Evolutionary conservation across 2,113 vertebrate species (phyloP).

Genomic region (Sebastes fasciatus): DNA sequence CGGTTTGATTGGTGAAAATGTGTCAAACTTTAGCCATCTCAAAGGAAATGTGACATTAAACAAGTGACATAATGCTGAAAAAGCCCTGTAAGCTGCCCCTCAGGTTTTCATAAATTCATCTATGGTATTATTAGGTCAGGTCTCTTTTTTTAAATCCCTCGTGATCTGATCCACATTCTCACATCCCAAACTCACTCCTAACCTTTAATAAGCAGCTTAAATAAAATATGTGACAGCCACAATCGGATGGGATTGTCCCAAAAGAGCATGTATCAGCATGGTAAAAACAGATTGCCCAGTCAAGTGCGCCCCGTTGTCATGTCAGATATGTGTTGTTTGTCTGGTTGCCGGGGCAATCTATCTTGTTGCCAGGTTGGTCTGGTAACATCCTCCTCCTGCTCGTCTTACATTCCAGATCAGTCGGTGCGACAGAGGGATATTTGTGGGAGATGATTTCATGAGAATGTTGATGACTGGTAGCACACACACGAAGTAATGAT

Average conservation of each 20-base stretch:
- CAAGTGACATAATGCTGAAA: background rate
- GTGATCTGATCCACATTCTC: background rate
- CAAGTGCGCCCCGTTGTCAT: background rate
- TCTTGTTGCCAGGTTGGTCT: slow-evolving; percentile 8
- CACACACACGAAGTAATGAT: background rate
- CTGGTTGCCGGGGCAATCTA: background rate
- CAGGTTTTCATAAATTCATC: background rate
- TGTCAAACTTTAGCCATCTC: background rate
- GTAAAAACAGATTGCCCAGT: background rate
- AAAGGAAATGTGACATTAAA: background rate
- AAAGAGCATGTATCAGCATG: background rate
- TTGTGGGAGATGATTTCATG: slow-evolving; percentile 20
- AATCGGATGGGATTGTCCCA: background rate
- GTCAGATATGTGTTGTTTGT: slow-evolving; percentile 24
- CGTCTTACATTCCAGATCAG: slow-evolving; percentile 6
- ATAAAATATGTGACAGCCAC: background rate
- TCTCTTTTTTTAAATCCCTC: background rate
- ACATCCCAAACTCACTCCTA: background rate
- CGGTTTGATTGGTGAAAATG: background rate
- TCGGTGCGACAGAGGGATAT: background rate
- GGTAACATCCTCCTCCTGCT: background rate
- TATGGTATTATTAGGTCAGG: background rate
- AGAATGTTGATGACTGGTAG: background rate
- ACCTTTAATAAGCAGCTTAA: slow-evolving; percentile 2
- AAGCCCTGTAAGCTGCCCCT: background rate